These are phyloP conservation scores for Eristalinus aeneus DNA, from an alignment of 2,888 invertebrate species.

Conservation along the genomic window DNA sequence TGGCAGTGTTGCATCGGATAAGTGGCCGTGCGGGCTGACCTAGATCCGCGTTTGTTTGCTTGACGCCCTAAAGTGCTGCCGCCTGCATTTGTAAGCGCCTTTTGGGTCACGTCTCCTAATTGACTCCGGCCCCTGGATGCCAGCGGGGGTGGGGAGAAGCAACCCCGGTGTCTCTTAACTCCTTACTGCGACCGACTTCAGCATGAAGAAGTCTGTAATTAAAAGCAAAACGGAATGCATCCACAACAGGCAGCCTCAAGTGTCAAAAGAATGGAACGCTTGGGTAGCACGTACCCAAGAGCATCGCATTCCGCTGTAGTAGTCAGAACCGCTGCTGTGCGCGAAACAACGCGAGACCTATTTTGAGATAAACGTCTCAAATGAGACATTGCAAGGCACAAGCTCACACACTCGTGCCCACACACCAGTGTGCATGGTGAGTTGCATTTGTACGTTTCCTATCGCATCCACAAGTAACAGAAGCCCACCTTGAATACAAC, in stretches of 20 bases:
- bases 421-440: neutral
- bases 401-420: neutral
- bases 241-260: conserved; percentile 21
- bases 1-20: conserved; percentile 12
- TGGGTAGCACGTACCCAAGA: conserved; percentile 25
- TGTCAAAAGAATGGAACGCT: conserved; percentile 12
- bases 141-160: neutral
- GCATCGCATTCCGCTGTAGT: conserved; percentile 3
- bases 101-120: conserved; percentile 29
- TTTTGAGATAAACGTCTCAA: conserved; percentile 25
- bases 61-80: neutral
- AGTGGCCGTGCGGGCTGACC: conserved; percentile 28
- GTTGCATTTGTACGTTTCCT: neutral
- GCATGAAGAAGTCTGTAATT: conserved; percentile 31
- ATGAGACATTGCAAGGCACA: conserved; percentile 7
- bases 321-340: conserved; percentile 6
- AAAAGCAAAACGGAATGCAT: conserved; percentile 54
- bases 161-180: neutral
- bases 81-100: neutral
- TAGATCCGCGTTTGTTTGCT: neutral
- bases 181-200: neutral
- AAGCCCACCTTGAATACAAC: conserved; percentile 20
- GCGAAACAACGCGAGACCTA: conserved; percentile 22
- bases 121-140: conserved; percentile 23
- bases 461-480: conserved; percentile 1